Conservation (phyloP, 2,113 vertebrate species). For the Thymallus thymallus region DNA sequence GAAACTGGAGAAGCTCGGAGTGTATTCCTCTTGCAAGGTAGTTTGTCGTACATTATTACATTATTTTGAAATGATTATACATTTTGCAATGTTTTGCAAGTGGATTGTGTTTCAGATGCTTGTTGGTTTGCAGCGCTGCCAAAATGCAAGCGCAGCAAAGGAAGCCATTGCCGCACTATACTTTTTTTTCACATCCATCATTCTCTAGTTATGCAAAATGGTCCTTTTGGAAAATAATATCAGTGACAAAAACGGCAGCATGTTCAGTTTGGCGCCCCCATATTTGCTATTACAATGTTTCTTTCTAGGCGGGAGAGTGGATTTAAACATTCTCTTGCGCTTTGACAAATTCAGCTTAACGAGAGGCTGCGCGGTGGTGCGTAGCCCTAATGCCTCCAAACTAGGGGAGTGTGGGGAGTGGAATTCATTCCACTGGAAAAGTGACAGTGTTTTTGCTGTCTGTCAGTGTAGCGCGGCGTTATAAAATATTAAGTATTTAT, state of each 20-base stretch:
- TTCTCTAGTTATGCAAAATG: conserved; percentile 11
- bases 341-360: conserved; percentile 30
- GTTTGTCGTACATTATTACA: neutral
- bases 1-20: conserved; percentile 97
- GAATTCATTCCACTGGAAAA: conserved; percentile 9
- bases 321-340: conserved; percentile 72
- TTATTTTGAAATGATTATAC: neutral
- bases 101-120: neutral
- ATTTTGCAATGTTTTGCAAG: neutral
- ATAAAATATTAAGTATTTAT: conserved; percentile 17
- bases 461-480: neutral
- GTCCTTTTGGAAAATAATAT: neutral
- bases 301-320: conserved; percentile 57
- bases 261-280: conserved; percentile 16
- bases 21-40: conserved; percentile 98
- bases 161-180: conserved; percentile 59
- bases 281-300: conserved; percentile 35
- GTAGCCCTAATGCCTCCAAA: conserved; percentile 4
- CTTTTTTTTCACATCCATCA: conserved; percentile 31
- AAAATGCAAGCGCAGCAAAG: conserved; percentile 76
- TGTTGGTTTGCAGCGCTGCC: conserved; percentile 57
- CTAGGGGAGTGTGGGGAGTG: conserved; percentile 1
- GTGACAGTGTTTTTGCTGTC: conserved; percentile 18
- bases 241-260: neutral
- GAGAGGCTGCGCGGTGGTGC: conserved; percentile 29